Conservation (phyloP, 2,888 invertebrate genomes). For the Coleophora flavipennella region DNA sequence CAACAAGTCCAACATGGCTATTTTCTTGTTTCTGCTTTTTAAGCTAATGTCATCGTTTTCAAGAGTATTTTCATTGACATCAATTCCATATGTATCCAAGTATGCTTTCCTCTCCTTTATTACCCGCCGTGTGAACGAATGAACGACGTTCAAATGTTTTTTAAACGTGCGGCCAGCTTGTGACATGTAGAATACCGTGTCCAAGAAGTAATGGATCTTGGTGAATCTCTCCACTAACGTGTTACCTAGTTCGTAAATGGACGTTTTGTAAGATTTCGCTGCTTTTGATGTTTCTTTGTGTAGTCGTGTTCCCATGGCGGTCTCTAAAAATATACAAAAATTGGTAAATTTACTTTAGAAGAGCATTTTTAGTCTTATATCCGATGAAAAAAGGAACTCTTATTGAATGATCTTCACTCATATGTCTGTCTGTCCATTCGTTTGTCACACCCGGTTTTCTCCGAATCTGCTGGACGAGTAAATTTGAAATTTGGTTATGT, state of each 20-base stretch:
- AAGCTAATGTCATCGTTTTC: conserved; percentile 12
- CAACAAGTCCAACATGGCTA: conserved; percentile 64
- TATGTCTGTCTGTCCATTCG: too few relatives aligned
- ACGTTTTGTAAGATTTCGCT: conserved; percentile 72
- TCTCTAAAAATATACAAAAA: conserved; percentile 51
- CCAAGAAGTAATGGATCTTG: conserved; percentile 17
- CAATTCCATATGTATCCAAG: neutral
- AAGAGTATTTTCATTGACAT: neutral
- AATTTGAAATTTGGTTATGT: too few relatives aligned
- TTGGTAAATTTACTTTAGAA: neutral
- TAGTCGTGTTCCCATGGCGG: conserved; percentile 80
- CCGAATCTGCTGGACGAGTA: too few relatives aligned
- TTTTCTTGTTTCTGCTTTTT: conserved; percentile 39
- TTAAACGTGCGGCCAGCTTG: conserved; percentile 45
- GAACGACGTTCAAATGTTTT: conserved; percentile 8
- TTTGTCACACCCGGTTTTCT: too few relatives aligned
- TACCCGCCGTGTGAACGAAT: conserved; percentile 1
- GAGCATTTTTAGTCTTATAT: too few relatives aligned
- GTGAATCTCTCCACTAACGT: conserved; percentile 1
- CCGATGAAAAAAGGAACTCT: too few relatives aligned
- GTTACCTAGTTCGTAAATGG: conserved; percentile 31
- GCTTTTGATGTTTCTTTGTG: conserved; percentile 43
- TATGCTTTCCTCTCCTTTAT: conserved; percentile 1
- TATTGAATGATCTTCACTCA: too few relatives aligned
- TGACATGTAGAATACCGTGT: conserved; percentile 68